Percentiles rank a stretch among this genome's conserved stretches.
Evolutionary conservation across 2,888 invertebrate species (phyloP).

Genomic region (Ochropleura leucogaster): DNA sequence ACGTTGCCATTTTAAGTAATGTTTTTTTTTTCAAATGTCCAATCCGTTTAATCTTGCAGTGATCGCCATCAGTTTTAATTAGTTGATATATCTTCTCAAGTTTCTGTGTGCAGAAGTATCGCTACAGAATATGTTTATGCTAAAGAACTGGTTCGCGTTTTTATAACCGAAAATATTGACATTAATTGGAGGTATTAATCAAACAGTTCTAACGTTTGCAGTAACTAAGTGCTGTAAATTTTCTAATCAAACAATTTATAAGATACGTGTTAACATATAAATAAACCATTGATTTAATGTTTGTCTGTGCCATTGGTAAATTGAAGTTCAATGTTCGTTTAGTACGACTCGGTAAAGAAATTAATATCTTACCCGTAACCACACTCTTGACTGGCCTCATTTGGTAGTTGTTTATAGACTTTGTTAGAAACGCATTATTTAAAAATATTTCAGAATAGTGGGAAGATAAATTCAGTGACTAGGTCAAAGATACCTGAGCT

Average conservation of each 20-base stretch:
- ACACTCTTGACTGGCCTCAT: constrained; percentile 50
- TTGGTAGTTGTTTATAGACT: constrained; percentile 31
- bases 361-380: constrained; percentile 54
- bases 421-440: constrained; percentile 26
- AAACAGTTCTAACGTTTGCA: constrained; percentile 26
- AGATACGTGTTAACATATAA: constrained; percentile 9
- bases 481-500: constrained; percentile 9
- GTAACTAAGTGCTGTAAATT: constrained; percentile 37
- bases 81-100: constrained; percentile 13
- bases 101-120: constrained; percentile 28
- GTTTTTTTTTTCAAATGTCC: background rate
- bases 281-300: constrained; percentile 22
- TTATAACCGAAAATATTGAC: constrained; percentile 49
- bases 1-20: background rate
- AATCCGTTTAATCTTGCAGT: constrained; percentile 13
- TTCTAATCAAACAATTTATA: constrained; percentile 24
- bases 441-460: background rate
- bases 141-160: constrained; percentile 47
- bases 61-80: constrained; percentile 27
- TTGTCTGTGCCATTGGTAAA: constrained; percentile 6
- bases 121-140: constrained; percentile 14
- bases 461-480: constrained; percentile 6
- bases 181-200: constrained; percentile 46
- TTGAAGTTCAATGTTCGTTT: constrained; percentile 33
- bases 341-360: constrained; percentile 38